Percentiles rank a stretch among this genome's conserved stretches.
Evolutionary conservation across 2,797 vertebrate species (phyloP).

Genomic region (Spinus pinus): DNA sequence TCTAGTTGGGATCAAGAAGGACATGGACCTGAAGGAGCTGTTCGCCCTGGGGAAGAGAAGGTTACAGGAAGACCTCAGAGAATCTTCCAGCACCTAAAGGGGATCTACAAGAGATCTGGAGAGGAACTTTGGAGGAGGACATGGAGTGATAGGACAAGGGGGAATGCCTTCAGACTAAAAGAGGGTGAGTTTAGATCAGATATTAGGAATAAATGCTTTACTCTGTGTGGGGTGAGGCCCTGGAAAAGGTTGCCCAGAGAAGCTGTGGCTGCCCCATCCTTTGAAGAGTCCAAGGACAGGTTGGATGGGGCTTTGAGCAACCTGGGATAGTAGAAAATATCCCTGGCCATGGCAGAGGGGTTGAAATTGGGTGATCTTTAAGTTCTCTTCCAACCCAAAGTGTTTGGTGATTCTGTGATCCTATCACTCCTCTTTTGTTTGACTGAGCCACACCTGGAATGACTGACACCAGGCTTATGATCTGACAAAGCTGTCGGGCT

Average conservation of each 20-base stretch:
- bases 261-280: background rate
- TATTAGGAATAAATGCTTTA: background rate
- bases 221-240: background rate
- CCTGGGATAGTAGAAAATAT: background rate
- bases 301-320: background rate
- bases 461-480: rapidly evolving
- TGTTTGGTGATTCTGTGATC: background rate
- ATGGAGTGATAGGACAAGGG: background rate
- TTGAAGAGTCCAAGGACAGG: background rate
- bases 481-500: background rate
- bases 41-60: background rate
- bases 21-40: background rate
- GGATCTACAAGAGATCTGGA: background rate
- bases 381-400: background rate
- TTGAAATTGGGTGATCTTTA: background rate
- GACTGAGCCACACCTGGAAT: background rate
- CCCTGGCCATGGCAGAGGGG: background rate
- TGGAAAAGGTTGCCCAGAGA: background rate
- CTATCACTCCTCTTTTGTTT: background rate
- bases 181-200: background rate
- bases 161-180: background rate
- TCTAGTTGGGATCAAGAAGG: background rate
- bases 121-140: background rate
- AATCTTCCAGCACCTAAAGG: background rate
- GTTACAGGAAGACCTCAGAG: background rate